These are phyloP conservation scores for Ceratosolen fusciceps DNA, from an alignment of 1,140 invertebrate genomes.

Conservation along the genomic window DNA sequence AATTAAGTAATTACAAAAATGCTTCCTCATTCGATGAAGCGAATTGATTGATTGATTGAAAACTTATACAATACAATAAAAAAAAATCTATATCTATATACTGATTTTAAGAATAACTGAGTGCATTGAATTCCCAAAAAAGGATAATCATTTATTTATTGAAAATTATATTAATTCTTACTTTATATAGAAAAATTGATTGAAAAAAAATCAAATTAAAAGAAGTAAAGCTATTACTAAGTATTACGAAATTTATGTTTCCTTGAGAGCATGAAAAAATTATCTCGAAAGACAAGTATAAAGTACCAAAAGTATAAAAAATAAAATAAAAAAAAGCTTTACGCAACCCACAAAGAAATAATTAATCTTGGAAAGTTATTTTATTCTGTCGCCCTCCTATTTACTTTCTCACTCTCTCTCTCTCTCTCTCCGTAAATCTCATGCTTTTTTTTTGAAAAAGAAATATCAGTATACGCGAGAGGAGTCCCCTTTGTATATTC, in stretches of 20 bases:
- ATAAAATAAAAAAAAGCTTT: no score
- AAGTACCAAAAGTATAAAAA: no score
- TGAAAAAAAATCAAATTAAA: no score
- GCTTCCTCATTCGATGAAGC: not conserved
- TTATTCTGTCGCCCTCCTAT: not conserved
- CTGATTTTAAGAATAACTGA: not conserved
- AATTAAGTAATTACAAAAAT: not conserved
- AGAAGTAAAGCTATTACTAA: no score
- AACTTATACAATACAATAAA: not conserved
- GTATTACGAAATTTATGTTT: no score
- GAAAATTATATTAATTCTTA: no score
- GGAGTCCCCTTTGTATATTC: slow-evolving; percentile 16
- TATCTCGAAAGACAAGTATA: no score
- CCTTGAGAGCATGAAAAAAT: no score
- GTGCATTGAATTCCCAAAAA: not conserved
- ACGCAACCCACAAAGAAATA: not conserved
- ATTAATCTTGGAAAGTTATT: slow-evolving; percentile 14
- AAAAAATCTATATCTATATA: no score
- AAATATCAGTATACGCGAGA: not conserved
- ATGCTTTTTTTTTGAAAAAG: slow-evolving; percentile 2
- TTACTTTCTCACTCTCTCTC: no score
- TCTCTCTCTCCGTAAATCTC: slow-evolving; percentile 24
- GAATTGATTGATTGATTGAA: not conserved
- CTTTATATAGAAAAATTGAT: no score
- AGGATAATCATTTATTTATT: no score